These are phyloP conservation scores for Spodoptera frugiperda DNA, from an alignment of 1,140 invertebrate species.

Conservation along the genomic window DNA sequence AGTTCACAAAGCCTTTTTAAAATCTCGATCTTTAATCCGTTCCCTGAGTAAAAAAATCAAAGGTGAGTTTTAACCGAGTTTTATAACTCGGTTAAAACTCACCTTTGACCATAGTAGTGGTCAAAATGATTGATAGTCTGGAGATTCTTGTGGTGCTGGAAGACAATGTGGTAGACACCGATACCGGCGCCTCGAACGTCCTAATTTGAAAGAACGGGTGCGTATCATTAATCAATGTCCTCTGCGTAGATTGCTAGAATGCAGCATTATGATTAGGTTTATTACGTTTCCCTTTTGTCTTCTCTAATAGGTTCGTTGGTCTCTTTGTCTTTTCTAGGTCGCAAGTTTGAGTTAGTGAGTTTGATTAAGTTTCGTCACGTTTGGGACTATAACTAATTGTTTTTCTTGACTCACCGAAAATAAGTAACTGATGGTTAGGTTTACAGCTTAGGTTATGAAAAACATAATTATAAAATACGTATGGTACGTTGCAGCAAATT, in stretches of 20 bases:
- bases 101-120: constrained; percentile 33
- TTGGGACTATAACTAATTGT: too few relatives aligned
- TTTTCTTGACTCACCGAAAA: too few relatives aligned
- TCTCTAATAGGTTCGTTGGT: neutral
- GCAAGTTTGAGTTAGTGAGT: too few relatives aligned
- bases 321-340: too few relatives aligned
- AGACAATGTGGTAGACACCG: constrained; percentile 22
- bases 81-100: too few relatives aligned
- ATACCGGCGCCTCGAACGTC: constrained; percentile 28
- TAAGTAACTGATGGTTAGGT: too few relatives aligned
- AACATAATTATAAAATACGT: too few relatives aligned
- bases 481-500: too few relatives aligned
- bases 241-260: neutral
- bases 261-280: constrained; percentile 1
- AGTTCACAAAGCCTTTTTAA: neutral
- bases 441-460: too few relatives aligned
- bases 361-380: too few relatives aligned
- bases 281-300: neutral
- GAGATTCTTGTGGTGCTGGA: constrained; percentile 22
- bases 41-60: neutral
- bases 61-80: constrained; percentile 28
- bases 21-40: neutral
- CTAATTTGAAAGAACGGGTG: constrained; percentile 24
- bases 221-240: constrained; percentile 19
- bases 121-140: constrained; percentile 41